Evolutionary conservation across 2,888 invertebrate species (phyloP).

Genomic region (Ormia ochracea): DNA sequence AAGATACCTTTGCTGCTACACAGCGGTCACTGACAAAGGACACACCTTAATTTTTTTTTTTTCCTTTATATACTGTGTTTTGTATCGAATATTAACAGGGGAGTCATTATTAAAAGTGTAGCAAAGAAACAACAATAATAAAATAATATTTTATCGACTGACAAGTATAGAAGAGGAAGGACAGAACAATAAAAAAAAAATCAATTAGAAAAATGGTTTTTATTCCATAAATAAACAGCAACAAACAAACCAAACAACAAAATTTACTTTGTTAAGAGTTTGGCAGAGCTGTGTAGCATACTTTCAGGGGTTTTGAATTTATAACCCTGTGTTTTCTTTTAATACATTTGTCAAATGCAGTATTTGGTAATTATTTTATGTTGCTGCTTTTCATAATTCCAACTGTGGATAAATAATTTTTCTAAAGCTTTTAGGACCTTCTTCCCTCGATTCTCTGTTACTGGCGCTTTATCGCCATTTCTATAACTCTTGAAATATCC

Average conservation of each 20-base stretch:
- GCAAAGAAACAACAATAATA: constrained; percentile 8
- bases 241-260: background rate
- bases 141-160: constrained; percentile 57
- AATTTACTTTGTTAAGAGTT: background rate
- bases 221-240: constrained; percentile 24
- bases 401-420: background rate
- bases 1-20: background rate
- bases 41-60: constrained; percentile 46
- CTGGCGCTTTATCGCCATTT: background rate
- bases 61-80: background rate
- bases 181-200: constrained; percentile 24
- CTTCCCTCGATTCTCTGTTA: too few species aligned
- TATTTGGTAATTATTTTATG: constrained; percentile 35
- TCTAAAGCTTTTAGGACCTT: background rate
- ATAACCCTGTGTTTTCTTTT: background rate
- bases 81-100: constrained; percentile 58
- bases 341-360: background rate
- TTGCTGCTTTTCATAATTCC: background rate
- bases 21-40: constrained; percentile 22
- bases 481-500: background rate
- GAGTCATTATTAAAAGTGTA: constrained; percentile 55
- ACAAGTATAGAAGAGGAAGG: background rate
- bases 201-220: constrained; percentile 59
- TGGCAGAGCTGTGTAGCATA: background rate
- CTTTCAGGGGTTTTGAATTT: background rate